A percentile compares a stretch with the other conserved stretches of the same genome.
Evolutionary conservation across 2,113 vertebrate species (phyloP).

Genomic region (Odobenus rosmarus): DNA sequence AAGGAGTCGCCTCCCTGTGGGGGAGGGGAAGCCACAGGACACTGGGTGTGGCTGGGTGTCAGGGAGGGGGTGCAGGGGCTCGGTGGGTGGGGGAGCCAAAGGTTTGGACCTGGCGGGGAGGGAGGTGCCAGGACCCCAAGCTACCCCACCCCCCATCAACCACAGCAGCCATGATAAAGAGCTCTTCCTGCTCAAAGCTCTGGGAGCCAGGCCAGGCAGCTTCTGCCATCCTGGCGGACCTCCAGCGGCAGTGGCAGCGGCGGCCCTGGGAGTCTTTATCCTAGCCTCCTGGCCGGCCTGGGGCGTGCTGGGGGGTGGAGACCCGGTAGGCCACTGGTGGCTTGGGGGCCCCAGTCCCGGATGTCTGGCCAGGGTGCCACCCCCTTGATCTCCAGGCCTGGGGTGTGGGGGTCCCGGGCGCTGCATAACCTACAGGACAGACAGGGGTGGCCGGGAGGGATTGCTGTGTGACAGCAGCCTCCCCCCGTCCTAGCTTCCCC

Average conservation of each 20-base stretch:
- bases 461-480: background rate
- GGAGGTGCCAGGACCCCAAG: background rate
- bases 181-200: background rate
- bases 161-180: background rate
- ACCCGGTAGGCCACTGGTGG: background rate
- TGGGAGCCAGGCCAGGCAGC: background rate
- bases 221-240: background rate
- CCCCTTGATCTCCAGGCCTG: background rate
- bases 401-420: rapidly evolving
- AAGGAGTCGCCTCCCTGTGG: background rate
- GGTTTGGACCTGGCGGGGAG: rapidly evolving
- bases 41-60: background rate
- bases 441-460: background rate
- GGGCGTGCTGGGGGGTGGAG: rapidly evolving
- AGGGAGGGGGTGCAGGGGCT: rapidly evolving
- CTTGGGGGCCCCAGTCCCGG: rapidly evolving
- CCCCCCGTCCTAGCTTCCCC: background rate
- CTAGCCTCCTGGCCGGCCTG: rapidly evolving
- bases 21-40: background rate
- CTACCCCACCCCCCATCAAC: background rate
- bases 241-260: background rate
- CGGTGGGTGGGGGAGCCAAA: background rate
- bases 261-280: background rate
- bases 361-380: background rate
- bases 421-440: rapidly evolving